A percentile compares a stretch with the other conserved stretches of the same genome.
These are phyloP conservation scores for Ptychadena robeensis DNA, from an alignment of 2,797 vertebrate species.

Conservation along the genomic window DNA sequence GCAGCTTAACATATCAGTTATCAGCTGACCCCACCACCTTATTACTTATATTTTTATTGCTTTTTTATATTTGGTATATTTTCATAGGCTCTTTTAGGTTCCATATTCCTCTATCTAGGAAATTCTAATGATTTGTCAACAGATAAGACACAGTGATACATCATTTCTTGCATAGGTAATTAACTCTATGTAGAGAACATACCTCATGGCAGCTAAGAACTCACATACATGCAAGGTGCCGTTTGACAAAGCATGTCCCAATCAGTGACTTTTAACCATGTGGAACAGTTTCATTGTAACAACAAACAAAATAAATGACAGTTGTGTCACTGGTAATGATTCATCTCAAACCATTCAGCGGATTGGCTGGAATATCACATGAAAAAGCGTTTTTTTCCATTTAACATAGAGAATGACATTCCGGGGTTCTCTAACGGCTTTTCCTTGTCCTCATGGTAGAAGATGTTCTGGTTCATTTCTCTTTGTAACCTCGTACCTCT, in stretches of 20 bases:
- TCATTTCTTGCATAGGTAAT: slow-evolving; percentile 48
- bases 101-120: neutral
- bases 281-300: slow-evolving; percentile 47
- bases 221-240: slow-evolving; percentile 16
- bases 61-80: neutral
- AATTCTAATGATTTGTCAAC: slow-evolving; percentile 47
- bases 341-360: slow-evolving; percentile 48
- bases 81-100: slow-evolving; percentile 4
- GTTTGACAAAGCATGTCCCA: slow-evolving; percentile 41
- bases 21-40: too few relatives aligned
- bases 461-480: neutral
- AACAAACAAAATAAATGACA: slow-evolving; percentile 54
- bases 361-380: slow-evolving; percentile 25
- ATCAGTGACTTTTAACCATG: slow-evolving; percentile 55
- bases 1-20: too few relatives aligned
- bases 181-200: slow-evolving; percentile 42
- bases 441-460: neutral
- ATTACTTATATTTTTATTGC: neutral
- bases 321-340: slow-evolving; percentile 50
- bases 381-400: slow-evolving; percentile 9
- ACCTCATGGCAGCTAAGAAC: slow-evolving; percentile 34
- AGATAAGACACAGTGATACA: slow-evolving; percentile 33
- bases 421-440: slow-evolving; percentile 1
- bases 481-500: too few relatives aligned
- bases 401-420: neutral